These are phyloP conservation scores for Antitype chi DNA, from an alignment of 2,888 invertebrate species.

Conservation along the genomic window DNA sequence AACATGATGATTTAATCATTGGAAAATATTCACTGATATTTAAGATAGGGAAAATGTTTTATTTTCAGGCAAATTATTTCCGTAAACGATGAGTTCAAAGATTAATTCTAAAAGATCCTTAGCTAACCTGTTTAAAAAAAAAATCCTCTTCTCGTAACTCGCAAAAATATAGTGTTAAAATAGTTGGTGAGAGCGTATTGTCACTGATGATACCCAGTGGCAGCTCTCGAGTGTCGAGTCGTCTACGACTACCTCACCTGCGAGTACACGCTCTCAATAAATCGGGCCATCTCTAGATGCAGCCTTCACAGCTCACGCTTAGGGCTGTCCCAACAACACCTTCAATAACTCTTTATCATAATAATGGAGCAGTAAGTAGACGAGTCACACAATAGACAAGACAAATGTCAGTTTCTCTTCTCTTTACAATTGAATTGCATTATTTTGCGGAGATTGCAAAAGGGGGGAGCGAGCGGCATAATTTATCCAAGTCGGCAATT, in stretches of 20 bases:
- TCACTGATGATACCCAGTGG: slow-evolving; percentile 38
- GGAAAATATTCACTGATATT: slow-evolving; percentile 19
- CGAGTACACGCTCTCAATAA: slow-evolving; percentile 65
- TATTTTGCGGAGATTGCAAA: slow-evolving; percentile 86
- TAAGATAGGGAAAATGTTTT: neutral
- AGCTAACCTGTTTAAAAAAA: neutral
- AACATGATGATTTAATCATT: slow-evolving; percentile 11
- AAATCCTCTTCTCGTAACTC: neutral
- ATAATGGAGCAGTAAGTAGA: slow-evolving; percentile 64
- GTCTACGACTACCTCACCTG: slow-evolving; percentile 53
- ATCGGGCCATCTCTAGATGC: slow-evolving; percentile 63
- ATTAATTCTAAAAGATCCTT: neutral
- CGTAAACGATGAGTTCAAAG: neutral
- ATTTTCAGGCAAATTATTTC: neutral
- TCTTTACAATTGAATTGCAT: slow-evolving; percentile 85
- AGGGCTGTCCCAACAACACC: slow-evolving; percentile 59
- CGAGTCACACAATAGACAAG: slow-evolving; percentile 80
- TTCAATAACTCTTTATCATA: slow-evolving; percentile 63
- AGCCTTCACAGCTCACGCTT: slow-evolving; percentile 56
- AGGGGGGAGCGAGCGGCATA: slow-evolving; percentile 85
- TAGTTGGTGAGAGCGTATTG: slow-evolving; percentile 17
- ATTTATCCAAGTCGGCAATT: slow-evolving; percentile 87
- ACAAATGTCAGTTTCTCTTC: slow-evolving; percentile 82
- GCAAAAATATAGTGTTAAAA: slow-evolving; percentile 29
- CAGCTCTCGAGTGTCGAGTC: slow-evolving; percentile 41